These are phyloP conservation scores for Drosophila eohydei DNA, from an alignment of 2,888 invertebrate genomes.

Conservation along the genomic window DNA sequence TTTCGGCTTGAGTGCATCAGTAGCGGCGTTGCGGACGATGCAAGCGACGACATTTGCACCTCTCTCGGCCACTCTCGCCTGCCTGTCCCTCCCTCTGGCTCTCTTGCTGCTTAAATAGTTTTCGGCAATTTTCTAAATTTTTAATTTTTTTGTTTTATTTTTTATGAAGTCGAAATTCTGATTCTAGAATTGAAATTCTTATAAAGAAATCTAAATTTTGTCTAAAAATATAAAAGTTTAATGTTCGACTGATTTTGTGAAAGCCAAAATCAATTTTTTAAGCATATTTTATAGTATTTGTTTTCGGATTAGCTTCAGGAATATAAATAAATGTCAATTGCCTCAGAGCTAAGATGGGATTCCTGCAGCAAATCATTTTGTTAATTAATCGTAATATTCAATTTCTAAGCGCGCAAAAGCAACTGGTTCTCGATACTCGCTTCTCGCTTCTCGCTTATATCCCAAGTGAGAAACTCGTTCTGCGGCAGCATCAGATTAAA, in stretches of 20 bases:
- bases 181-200: not conserved
- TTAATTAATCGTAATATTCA: conserved; percentile 61
- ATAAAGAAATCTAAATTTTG: not conserved
- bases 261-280: not conserved
- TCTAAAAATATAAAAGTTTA: not conserved
- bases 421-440: conserved; percentile 58
- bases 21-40: conserved; percentile 34
- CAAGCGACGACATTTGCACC: conserved; percentile 20
- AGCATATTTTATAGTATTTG: not conserved
- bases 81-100: not conserved
- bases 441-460: conserved; percentile 7
- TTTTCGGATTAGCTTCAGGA: not conserved
- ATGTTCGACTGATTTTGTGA: not conserved
- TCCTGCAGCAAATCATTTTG: conserved; percentile 30
- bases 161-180: not conserved
- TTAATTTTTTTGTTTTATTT: not conserved
- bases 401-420: conserved; percentile 70
- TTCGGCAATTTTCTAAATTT: conserved; percentile 4
- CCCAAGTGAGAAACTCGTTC: conserved; percentile 51
- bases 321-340: conserved; percentile 17
- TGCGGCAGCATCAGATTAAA: conserved; percentile 37
- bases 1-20: conserved; percentile 73
- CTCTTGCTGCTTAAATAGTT: conserved; percentile 9
- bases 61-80: not conserved
- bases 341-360: conserved; percentile 1